phyloP scores from a whole-genome alignment of 2,113 vertebrate genomes.

The Scortum barcoo region DNA sequence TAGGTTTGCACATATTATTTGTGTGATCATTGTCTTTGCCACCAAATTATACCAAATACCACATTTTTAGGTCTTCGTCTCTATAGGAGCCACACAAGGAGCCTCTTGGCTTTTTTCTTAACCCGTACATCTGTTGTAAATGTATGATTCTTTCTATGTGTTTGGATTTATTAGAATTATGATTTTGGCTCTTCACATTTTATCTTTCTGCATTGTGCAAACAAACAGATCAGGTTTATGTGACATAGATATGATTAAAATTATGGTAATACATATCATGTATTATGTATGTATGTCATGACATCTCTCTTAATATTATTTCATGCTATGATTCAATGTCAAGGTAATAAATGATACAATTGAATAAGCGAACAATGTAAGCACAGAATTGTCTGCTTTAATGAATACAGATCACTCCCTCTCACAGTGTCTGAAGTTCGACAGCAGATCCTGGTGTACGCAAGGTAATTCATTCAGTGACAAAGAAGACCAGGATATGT shows the following conservation, averaged over 20 bases:
- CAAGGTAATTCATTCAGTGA: constrained; percentile 14
- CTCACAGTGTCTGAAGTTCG: neutral
- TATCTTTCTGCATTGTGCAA: neutral
- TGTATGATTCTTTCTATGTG: neutral
- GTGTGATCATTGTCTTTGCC: neutral
- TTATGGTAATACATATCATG: neutral
- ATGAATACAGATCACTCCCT: neutral
- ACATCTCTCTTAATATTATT: neutral
- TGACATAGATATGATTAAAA: neutral
- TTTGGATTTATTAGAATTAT: neutral
- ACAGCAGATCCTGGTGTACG: constrained; percentile 3
- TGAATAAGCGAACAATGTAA: neutral
- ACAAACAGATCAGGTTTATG: neutral
- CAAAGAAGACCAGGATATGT: constrained; percentile 17
- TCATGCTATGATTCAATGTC: neutral
- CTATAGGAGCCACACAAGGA: neutral
- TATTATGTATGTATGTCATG: neutral
- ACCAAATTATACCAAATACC: neutral
- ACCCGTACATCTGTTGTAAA: neutral
- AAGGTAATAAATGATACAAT: neutral
- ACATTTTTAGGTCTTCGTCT: neutral
- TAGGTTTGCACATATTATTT: neutral
- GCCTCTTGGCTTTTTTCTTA: neutral
- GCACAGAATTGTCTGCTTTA: neutral
- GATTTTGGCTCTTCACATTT: neutral